These are phyloP conservation scores for Zosterops hypoxanthus DNA, from an alignment of 2,113 vertebrate genomes.

Conservation along the genomic window DNA sequence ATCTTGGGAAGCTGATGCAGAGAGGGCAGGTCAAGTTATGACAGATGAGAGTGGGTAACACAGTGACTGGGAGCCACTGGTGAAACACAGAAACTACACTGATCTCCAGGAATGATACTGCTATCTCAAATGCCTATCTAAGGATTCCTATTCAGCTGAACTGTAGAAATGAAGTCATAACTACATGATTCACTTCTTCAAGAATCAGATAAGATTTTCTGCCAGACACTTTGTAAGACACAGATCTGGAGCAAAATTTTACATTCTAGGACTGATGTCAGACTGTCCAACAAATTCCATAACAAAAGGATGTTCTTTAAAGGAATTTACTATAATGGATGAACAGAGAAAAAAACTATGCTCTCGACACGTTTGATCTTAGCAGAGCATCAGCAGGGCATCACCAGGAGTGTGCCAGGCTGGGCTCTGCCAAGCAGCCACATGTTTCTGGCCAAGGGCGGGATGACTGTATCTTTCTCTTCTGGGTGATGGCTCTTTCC, in stretches of 20 bases:
- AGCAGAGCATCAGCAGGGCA: background rate
- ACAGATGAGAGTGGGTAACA: background rate
- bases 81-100: background rate
- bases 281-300: background rate
- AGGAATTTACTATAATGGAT: background rate
- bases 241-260: background rate
- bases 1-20: background rate
- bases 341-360: background rate
- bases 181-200: background rate
- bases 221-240: background rate
- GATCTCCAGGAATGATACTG: background rate
- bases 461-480: background rate
- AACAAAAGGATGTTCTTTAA: background rate
- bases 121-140: constrained; percentile 38
- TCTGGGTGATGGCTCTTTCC: background rate
- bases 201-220: background rate
- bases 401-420: background rate
- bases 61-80: background rate
- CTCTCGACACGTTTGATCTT: too few species aligned
- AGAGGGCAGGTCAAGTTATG: background rate
- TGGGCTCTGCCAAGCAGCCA: background rate
- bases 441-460: background rate
- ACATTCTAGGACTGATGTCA: background rate
- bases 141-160: constrained; percentile 2
- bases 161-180: background rate